Evolutionary conservation across 2,113 vertebrate species (phyloP).

Genomic region (Oxygymnocypris stewartii): DNA sequence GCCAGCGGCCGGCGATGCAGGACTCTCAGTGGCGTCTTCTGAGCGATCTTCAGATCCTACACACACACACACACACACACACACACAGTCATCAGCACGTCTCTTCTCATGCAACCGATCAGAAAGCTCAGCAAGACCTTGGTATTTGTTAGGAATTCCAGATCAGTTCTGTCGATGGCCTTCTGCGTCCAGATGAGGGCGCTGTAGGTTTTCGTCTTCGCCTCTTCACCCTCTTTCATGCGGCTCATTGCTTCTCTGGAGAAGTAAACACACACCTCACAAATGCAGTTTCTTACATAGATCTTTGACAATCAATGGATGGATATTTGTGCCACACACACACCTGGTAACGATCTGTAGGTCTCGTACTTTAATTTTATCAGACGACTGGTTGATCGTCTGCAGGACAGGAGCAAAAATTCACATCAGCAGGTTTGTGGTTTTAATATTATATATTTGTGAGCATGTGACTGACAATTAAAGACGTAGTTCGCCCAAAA

Average conservation of each 20-base stretch:
- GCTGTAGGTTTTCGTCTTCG: constrained; percentile 94
- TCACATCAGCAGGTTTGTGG: not conserved
- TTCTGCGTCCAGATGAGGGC: constrained; percentile 92
- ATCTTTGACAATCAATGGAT: not conserved
- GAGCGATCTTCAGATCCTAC: constrained; percentile 88
- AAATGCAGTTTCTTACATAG: not conserved
- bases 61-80: too few species aligned
- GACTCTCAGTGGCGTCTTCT: constrained; percentile 94
- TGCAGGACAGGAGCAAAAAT: constrained; percentile 54
- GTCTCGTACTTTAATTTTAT: constrained; percentile 93
- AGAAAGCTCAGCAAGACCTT: constrained; percentile 71
- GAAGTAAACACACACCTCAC: not conserved
- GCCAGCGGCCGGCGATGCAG: constrained; percentile 90
- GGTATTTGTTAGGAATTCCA: constrained; percentile 82
- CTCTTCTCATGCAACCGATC: not conserved
- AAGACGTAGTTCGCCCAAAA: not conserved
- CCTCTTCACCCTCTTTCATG: constrained; percentile 98
- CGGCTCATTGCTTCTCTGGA: constrained; percentile 88
- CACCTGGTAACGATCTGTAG: constrained; percentile 95
- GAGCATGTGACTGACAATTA: not conserved
- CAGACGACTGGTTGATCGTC: constrained; percentile 89
- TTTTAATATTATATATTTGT: not conserved
- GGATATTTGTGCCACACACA: not conserved
- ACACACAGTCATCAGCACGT: not conserved
- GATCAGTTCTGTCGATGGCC: constrained; percentile 79